A percentile compares a stretch with the other conserved stretches of the same genome.
phyloP scores from a whole-genome alignment of 2,888 invertebrate species.

The Ryuthela nishihirai region DNA sequence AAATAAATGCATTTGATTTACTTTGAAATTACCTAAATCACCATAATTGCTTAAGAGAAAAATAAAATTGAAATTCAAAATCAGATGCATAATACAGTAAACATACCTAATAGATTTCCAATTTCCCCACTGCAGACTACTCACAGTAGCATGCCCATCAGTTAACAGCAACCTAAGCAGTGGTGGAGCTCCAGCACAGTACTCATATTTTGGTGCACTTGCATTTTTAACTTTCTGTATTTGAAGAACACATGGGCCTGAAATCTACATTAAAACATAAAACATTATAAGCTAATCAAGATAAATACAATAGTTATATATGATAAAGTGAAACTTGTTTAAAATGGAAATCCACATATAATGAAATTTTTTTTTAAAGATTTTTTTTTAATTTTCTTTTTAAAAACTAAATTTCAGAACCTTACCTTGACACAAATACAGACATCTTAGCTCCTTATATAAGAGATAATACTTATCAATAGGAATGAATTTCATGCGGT shows the following conservation, averaged over 20 bases:
- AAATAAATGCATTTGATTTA: too few relatives aligned
- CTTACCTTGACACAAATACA: too few relatives aligned
- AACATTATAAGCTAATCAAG: too few relatives aligned
- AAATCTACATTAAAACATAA: conserved; percentile 57
- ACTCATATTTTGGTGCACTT: conserved; percentile 84
- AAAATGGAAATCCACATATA: not conserved
- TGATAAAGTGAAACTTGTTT: not conserved
- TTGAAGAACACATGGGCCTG: conserved; percentile 65
- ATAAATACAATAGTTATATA: not conserved
- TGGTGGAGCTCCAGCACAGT: conserved; percentile 69
- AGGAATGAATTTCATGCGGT: too few relatives aligned
- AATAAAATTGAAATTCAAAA: conserved; percentile 1
- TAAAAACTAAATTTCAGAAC: too few relatives aligned
- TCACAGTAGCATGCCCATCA: conserved; percentile 74
- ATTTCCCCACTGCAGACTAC: conserved; percentile 71
- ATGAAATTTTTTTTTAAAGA: not conserved
- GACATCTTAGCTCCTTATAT: too few relatives aligned
- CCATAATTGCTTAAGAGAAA: conserved; percentile 13
- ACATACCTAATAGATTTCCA: conserved; percentile 61
- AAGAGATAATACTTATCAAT: too few relatives aligned
- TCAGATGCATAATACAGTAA: not conserved
- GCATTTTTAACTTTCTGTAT: conserved; percentile 83
- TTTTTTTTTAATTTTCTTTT: not conserved
- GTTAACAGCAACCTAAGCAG: conserved; percentile 78
- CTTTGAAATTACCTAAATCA: too few relatives aligned